Evolutionary conservation across 2,888 invertebrate species (phyloP).

Genomic region (Hydrotaea cyrtoneurina): DNA sequence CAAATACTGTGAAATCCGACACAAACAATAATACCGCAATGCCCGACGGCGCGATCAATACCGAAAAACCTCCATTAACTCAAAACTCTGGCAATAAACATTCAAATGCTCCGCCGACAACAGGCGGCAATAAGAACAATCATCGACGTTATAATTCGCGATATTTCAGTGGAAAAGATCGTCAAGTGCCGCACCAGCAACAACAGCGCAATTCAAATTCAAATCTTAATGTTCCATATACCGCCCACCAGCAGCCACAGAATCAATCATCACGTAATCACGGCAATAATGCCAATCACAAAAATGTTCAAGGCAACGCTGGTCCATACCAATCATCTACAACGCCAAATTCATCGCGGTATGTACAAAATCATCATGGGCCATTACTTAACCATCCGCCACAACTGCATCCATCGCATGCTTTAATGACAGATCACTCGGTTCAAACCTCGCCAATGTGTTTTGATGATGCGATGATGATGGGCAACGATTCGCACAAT

Average conservation of each 20-base stretch:
- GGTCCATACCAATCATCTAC: slow-evolving; percentile 29
- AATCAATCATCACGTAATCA: slow-evolving; percentile 56
- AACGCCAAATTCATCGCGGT: slow-evolving; percentile 54
- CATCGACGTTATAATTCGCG: slow-evolving; percentile 73
- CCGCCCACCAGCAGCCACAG: slow-evolving; percentile 40
- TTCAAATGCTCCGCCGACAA: slow-evolving; percentile 1
- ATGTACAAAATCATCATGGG: neutral
- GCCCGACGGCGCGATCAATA: slow-evolving; percentile 7
- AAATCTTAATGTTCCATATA: slow-evolving; percentile 29
- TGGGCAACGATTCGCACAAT: slow-evolving; percentile 41
- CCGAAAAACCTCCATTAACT: neutral
- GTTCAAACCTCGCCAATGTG: slow-evolving; percentile 69
- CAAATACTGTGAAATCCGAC: slow-evolving; percentile 68
- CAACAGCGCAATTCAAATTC: slow-evolving; percentile 41
- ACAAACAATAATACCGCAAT: slow-evolving; percentile 65
- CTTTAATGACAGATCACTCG: slow-evolving; percentile 55
- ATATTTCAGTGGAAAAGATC: slow-evolving; percentile 72
- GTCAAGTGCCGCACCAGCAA: slow-evolving; percentile 63
- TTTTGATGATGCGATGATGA: slow-evolving; percentile 35
- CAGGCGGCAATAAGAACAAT: slow-evolving; percentile 42
- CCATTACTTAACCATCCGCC: slow-evolving; percentile 26
- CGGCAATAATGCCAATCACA: slow-evolving; percentile 17
- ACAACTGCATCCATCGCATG: slow-evolving; percentile 34
- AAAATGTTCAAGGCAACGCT: slow-evolving; percentile 11
- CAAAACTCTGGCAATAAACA: slow-evolving; percentile 35